Percentiles rank a stretch among this genome's conserved stretches.
phyloP scores from a whole-genome alignment of 2,888 invertebrate species.

The Drosophila austrosaltans region DNA sequence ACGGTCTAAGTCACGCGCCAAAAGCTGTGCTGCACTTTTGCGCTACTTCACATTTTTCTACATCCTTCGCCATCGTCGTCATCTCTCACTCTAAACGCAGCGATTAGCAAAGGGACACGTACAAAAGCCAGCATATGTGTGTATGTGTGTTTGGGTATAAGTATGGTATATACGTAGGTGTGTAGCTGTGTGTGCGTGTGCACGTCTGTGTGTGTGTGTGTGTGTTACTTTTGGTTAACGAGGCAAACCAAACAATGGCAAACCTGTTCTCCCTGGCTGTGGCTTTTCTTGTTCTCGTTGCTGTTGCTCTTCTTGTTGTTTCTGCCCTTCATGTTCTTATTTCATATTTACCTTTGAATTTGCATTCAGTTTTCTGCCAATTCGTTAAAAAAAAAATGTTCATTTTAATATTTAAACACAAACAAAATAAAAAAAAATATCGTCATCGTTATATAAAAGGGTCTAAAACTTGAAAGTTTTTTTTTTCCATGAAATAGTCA shows the following conservation, averaged over 20 bases:
- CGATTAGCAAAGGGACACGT: constrained; percentile 78
- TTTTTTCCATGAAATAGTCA: no score
- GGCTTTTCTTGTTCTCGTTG: constrained; percentile 8
- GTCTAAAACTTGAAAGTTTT: neutral
- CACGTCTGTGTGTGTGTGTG: constrained; percentile 1
- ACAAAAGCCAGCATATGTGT: constrained; percentile 33
- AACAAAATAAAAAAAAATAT: neutral
- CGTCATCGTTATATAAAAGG: neutral
- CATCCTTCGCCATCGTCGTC: neutral
- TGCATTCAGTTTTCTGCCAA: neutral
- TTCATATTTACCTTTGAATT: constrained; percentile 4
- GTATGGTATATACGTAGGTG: neutral
- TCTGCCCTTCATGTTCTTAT: neutral
- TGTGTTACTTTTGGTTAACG: constrained; percentile 61
- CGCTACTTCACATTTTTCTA: constrained; percentile 4
- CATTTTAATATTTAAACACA: neutral
- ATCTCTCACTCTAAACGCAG: constrained; percentile 49
- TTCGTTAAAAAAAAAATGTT: neutral
- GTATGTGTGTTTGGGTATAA: neutral
- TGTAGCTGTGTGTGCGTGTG: neutral
- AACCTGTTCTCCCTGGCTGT: constrained; percentile 3
- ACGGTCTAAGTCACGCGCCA: constrained; percentile 11
- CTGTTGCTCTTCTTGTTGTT: neutral
- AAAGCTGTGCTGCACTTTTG: constrained; percentile 16
- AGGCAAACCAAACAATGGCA: constrained; percentile 45